Percentiles rank a stretch among this genome's conserved stretches.
Conservation (phyloP, 2,888 invertebrate genomes). For the Drosophila neonasuta region DNA sequence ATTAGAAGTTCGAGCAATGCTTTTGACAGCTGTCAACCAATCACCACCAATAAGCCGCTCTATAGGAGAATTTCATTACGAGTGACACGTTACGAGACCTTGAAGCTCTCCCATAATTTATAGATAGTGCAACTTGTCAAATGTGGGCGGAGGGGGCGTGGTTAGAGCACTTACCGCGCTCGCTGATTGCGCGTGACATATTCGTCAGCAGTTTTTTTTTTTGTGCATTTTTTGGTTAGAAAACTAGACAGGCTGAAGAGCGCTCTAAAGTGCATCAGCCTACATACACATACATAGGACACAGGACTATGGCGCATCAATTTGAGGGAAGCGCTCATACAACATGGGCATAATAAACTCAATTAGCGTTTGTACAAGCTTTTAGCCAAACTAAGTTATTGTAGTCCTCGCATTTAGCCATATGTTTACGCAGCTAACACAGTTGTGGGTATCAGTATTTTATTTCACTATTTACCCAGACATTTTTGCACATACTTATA, state of each 20-base stretch:
- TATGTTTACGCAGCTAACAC: conserved; percentile 20
- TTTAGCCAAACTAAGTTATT: conserved; percentile 71
- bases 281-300: neutral
- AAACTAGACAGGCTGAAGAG: conserved; percentile 26
- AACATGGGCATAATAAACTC: conserved; percentile 56
- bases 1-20: conserved; percentile 16
- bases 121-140: conserved; percentile 8
- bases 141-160: conserved; percentile 36
- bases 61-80: conserved; percentile 48
- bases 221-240: conserved; percentile 48
- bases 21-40: conserved; percentile 59
- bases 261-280: conserved; percentile 32
- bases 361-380: conserved; percentile 67
- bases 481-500: neutral
- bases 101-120: conserved; percentile 47
- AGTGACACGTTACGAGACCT: conserved; percentile 38
- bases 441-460: neutral
- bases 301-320: conserved; percentile 39
- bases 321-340: conserved; percentile 31
- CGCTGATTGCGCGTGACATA: conserved; percentile 68
- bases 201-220: conserved; percentile 62
- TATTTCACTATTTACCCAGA: neutral
- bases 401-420: conserved; percentile 33
- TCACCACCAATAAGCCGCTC: conserved; percentile 29
- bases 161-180: conserved; percentile 57